phyloP scores from a whole-genome alignment of 2,888 invertebrate genomes.

The Isoperla grammatica region DNA sequence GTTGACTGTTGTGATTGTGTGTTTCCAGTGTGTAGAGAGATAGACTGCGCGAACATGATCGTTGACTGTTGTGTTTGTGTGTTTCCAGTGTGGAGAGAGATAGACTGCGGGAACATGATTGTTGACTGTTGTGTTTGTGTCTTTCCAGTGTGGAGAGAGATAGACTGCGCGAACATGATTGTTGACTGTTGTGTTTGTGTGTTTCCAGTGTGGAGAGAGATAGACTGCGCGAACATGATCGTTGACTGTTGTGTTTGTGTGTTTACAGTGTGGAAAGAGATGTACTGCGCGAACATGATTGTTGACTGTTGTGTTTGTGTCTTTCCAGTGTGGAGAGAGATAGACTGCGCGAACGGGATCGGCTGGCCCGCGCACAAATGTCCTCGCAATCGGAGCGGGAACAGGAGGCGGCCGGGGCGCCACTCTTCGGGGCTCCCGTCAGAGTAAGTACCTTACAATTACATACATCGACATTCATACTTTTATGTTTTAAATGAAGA shows the following conservation, averaged over 20 bases:
- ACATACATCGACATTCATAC: too few species aligned
- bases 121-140: too few species aligned
- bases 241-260: conserved; percentile 11
- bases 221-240: background rate
- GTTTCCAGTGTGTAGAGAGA: too few species aligned
- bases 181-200: too few species aligned
- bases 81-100: too few species aligned
- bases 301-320: conserved; percentile 11
- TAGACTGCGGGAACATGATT: too few species aligned
- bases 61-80: too few species aligned
- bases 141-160: too few species aligned
- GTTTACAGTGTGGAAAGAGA: conserved; percentile 35
- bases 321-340: conserved; percentile 56
- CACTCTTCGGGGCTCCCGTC: conserved; percentile 61
- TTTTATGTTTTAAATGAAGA: too few species aligned
- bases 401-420: conserved; percentile 52
- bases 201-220: background rate
- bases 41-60: too few species aligned
- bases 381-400: conserved; percentile 60
- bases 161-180: too few species aligned
- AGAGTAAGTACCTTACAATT: conserved; percentile 49
- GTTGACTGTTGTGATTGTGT: too few species aligned
- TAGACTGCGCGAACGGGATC: conserved; percentile 70
- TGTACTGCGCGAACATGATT: background rate
- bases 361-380: conserved; percentile 70